Conservation (phyloP, 2,797 vertebrate genomes). For the Chelon auratus region DNA sequence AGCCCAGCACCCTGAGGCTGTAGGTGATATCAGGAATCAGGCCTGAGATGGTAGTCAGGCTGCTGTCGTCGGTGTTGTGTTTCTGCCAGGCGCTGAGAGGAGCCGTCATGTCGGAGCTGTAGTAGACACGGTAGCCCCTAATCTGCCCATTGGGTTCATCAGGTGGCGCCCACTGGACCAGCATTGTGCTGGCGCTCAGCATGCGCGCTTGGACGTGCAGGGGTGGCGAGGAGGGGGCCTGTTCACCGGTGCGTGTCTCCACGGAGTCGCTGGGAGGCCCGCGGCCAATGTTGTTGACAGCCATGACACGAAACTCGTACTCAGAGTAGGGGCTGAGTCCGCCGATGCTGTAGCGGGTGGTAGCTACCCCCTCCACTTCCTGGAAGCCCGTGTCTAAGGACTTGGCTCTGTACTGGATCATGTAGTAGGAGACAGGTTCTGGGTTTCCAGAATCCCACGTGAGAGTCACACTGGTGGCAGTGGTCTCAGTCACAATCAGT, state of each 20-base stretch:
- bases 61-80: conserved; percentile 94
- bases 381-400: conserved; percentile 89
- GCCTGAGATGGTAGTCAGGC: conserved; percentile 92
- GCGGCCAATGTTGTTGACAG: conserved; percentile 95
- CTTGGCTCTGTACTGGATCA: conserved; percentile 93
- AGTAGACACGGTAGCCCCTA: conserved; percentile 93
- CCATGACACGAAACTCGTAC: conserved; percentile 93
- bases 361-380: conserved; percentile 95
- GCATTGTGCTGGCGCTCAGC: conserved; percentile 95
- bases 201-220: conserved; percentile 94
- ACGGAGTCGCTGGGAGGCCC: conserved; percentile 92
- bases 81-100: conserved; percentile 93
- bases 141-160: conserved; percentile 96
- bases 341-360: conserved; percentile 96
- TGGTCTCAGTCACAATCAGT: conserved; percentile 93
- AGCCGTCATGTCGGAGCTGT: conserved; percentile 87
- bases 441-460: conserved; percentile 97
- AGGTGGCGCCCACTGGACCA: conserved; percentile 94
- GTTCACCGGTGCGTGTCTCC: conserved; percentile 92
- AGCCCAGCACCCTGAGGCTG: conserved; percentile 93
- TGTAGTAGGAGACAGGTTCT: conserved; percentile 93
- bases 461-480: conserved; percentile 95
- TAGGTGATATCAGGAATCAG: conserved; percentile 94
- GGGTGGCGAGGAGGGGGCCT: conserved; percentile 93
- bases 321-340: conserved; percentile 96